A percentile compares a stretch with the other conserved stretches of the same genome.
Conservation (phyloP, 1,140 invertebrate genomes). For the Penaeus vannamei region DNA sequence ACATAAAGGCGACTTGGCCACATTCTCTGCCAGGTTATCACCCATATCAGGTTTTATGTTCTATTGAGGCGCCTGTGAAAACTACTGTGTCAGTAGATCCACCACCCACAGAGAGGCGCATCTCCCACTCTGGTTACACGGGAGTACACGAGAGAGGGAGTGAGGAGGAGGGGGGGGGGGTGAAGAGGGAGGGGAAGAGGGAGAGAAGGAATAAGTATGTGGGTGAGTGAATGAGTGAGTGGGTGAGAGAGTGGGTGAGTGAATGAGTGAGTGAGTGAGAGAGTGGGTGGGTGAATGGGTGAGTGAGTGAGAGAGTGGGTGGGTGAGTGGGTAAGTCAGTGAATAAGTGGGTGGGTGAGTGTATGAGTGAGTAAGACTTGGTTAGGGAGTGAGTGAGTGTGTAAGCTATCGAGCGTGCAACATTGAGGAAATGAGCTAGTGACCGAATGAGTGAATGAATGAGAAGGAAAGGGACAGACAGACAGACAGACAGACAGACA, state of each 20-base stretch:
- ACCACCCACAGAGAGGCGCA: conserved; percentile 23
- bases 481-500: no score
- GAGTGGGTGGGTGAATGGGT: neutral
- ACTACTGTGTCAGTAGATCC: conserved; percentile 33
- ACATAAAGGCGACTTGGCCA: conserved; percentile 24
- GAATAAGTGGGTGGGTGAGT: neutral
- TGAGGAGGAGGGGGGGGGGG: neutral
- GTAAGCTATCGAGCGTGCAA: no score
- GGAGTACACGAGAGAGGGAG: neutral
- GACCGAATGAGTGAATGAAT: no score
- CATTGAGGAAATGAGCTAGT: no score
- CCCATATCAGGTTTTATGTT: conserved; percentile 27
- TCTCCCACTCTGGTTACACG: neutral
- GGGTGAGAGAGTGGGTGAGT: neutral
- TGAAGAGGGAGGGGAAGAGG: neutral
- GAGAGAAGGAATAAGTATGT: neutral
- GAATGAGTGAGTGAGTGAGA: neutral
- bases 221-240: neutral
- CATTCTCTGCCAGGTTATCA: conserved; percentile 27
- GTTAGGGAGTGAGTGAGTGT: no score
- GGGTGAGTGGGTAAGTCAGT: no score
- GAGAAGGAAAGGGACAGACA: no score
- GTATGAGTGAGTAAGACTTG: neutral
- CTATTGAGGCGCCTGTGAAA: conserved; percentile 18
- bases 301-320: no score